Evolutionary conservation across 2,888 invertebrate species (phyloP).

Genomic region (Lithosia quadra): DNA sequence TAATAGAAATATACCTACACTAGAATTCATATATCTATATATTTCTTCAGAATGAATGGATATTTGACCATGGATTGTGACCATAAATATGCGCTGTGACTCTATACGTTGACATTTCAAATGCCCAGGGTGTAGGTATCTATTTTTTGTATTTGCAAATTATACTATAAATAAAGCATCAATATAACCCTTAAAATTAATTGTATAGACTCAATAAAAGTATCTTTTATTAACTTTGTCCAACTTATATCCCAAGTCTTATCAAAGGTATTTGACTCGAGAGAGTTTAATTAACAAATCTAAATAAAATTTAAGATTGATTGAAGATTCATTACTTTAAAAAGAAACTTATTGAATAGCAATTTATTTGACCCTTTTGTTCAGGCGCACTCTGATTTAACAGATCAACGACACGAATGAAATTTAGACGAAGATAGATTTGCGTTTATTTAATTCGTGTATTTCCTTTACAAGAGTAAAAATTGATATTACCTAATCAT

Average conservation of each 20-base stretch:
- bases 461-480: not conserved
- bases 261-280: constrained; percentile 26
- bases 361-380: not conserved
- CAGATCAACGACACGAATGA: constrained; percentile 1
- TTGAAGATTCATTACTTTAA: constrained; percentile 20
- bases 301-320: constrained; percentile 26
- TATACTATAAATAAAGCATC: constrained; percentile 17
- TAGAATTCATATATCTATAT: too few species aligned
- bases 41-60: too few species aligned
- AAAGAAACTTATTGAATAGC: constrained; percentile 9
- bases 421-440: not conserved
- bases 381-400: constrained; percentile 22
- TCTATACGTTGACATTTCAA: too few species aligned
- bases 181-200: constrained; percentile 39
- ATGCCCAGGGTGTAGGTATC: too few species aligned
- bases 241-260: constrained; percentile 30
- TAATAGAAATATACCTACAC: too few species aligned
- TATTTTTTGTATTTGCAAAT: not conserved
- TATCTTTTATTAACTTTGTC: constrained; percentile 32
- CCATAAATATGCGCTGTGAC: too few species aligned
- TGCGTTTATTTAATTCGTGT: not conserved
- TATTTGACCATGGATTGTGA: too few species aligned
- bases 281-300: constrained; percentile 34
- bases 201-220: constrained; percentile 18
- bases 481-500: too few species aligned